A percentile compares a stretch with the other conserved stretches of the same genome.
phyloP scores from a whole-genome alignment of 2,888 invertebrate species.

The Drosophila melanosoma region DNA sequence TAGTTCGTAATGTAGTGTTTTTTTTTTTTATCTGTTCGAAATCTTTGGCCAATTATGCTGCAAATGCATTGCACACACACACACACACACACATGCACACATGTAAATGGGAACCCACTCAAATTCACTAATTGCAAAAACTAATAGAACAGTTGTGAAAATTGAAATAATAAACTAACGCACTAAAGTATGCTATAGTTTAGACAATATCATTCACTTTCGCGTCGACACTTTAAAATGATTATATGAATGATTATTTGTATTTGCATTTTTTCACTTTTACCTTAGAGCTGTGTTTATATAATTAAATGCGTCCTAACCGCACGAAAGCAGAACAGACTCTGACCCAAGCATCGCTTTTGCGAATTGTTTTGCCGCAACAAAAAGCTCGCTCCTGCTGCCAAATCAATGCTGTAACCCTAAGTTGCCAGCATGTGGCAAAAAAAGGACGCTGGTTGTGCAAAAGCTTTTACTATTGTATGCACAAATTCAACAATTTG shows the following conservation, averaged over 20 bases:
- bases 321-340: conserved; percentile 73
- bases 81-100: conserved; percentile 5
- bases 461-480: conserved; percentile 36
- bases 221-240: neutral
- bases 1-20: conserved; percentile 17
- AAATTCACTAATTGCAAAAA: neutral
- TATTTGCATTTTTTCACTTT: conserved; percentile 11
- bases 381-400: conserved; percentile 50
- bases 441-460: conserved; percentile 6
- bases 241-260: neutral
- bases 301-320: conserved; percentile 57
- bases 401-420: conserved; percentile 35
- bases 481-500: neutral
- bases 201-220: conserved; percentile 1
- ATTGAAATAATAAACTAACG: neutral
- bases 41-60: conserved; percentile 28
- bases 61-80: conserved; percentile 29
- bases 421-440: neutral
- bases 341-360: conserved; percentile 59
- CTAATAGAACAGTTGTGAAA: neutral
- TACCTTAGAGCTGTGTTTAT: conserved; percentile 40
- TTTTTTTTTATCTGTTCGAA: conserved; percentile 22
- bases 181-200: conserved; percentile 45
- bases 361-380: conserved; percentile 24
- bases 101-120: neutral